Evolutionary conservation across 1,140 invertebrate genomes (phyloP).

Genomic region (Plodia interpunctella): DNA sequence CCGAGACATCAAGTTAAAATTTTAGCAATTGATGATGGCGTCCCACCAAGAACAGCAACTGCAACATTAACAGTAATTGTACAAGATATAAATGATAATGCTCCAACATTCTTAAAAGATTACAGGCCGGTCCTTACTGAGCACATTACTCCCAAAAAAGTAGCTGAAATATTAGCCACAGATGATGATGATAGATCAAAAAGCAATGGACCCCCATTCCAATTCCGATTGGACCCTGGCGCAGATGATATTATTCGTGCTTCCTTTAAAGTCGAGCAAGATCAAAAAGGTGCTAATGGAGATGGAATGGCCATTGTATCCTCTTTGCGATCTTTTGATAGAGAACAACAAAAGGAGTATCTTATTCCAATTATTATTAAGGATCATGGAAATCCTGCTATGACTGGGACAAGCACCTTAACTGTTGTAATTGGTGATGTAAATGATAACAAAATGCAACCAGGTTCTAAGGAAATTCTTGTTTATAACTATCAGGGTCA

Average conservation of each 20-base stretch:
- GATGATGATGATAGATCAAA: constrained; percentile 97
- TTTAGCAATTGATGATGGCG: constrained; percentile 95
- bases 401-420: constrained; percentile 96
- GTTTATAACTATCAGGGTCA: constrained; percentile 97
- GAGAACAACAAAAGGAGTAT: constrained; percentile 97
- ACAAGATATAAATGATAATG: constrained; percentile 97
- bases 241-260: constrained; percentile 94
- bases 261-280: constrained; percentile 96
- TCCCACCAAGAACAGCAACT: constrained; percentile 95
- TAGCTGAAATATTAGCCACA: constrained; percentile 94
- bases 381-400: constrained; percentile 90
- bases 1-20: constrained; percentile 97
- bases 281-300: constrained; percentile 96
- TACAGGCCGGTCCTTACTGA: constrained; percentile 95
- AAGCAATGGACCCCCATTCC: constrained; percentile 96
- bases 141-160: constrained; percentile 91
- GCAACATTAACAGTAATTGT: constrained; percentile 96
- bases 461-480: constrained; percentile 96
- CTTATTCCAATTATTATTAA: constrained; percentile 96
- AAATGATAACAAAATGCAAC: constrained; percentile 98
- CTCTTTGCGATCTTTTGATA: constrained; percentile 93
- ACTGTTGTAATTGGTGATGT: constrained; percentile 97
- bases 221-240: constrained; percentile 93
- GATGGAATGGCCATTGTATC: constrained; percentile 97
- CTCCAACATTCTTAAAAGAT: constrained; percentile 93